A percentile compares a stretch with the other conserved stretches of the same genome.
Evolutionary conservation across 2,113 vertebrate genomes (phyloP).

Genomic region (Macquaria ambigua): DNA sequence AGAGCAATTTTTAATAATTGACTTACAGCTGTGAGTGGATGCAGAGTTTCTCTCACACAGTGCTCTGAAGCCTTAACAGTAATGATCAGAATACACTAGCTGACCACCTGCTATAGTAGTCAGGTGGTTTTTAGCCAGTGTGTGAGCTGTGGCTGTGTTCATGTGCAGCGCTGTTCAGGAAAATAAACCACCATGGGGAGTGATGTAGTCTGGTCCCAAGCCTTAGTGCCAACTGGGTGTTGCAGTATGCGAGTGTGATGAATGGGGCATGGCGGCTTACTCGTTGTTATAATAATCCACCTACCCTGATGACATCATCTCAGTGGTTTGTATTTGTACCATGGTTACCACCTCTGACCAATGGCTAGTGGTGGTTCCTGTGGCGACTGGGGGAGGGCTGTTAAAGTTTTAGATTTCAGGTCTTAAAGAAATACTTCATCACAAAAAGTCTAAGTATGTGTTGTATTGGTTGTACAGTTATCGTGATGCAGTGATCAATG

Average conservation of each 20-base stretch:
- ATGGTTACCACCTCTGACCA: constrained; percentile 76
- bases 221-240: constrained; percentile 43
- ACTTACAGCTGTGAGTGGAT: background rate
- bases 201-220: constrained; percentile 37
- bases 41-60: constrained; percentile 4
- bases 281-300: constrained; percentile 99
- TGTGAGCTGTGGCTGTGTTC: constrained; percentile 24
- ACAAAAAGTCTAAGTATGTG: background rate
- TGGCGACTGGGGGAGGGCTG: constrained; percentile 41
- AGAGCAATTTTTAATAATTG: background rate
- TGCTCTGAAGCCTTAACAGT: constrained; percentile 3
- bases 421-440: constrained; percentile 57
- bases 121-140: constrained; percentile 42
- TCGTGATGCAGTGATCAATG: background rate
- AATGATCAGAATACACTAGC: constrained; percentile 18
- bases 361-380: constrained; percentile 68
- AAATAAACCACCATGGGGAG: constrained; percentile 27
- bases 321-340: constrained; percentile 87
- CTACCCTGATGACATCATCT: constrained; percentile 96
- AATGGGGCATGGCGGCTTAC: constrained; percentile 77
- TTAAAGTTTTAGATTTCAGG: constrained; percentile 40
- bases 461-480: background rate
- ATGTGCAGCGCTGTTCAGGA: constrained; percentile 24
- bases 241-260: constrained; percentile 75
- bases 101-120: constrained; percentile 24